phyloP scores from a whole-genome alignment of 2,888 invertebrate species.

The Tenthredo notha region DNA sequence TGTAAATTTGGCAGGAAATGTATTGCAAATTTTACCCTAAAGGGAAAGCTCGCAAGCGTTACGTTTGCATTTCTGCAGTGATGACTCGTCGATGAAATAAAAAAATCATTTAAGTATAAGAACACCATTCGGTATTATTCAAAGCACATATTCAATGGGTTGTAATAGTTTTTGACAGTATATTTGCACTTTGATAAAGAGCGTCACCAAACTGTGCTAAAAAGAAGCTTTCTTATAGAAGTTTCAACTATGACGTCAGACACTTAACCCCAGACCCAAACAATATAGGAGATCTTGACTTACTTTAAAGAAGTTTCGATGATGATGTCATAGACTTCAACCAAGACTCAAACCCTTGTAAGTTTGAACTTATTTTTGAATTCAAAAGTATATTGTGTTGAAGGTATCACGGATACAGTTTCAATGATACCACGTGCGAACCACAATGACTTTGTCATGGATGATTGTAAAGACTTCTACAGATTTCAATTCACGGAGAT shows the following conservation, averaged over 20 bases:
- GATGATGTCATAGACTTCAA: neutral
- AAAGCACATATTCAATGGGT: neutral
- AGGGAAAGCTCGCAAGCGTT: neutral
- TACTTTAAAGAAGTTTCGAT: neutral
- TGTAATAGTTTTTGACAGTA: neutral
- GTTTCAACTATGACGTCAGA: slow-evolving; percentile 12
- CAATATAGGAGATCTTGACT: neutral
- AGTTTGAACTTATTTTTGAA: neutral
- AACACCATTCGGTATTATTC: neutral
- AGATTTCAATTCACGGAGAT: neutral
- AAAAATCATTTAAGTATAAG: neutral
- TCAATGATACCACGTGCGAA: neutral
- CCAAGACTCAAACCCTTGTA: neutral
- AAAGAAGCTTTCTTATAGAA: neutral
- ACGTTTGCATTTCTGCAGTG: neutral
- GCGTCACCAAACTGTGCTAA: neutral
- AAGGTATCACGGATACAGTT: neutral
- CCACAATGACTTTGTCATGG: neutral
- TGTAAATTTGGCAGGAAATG: slow-evolving; percentile 14
- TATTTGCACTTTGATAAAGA: neutral
- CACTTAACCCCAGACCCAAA: neutral
- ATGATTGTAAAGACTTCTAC: neutral
- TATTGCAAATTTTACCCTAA: neutral
- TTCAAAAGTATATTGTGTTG: neutral
- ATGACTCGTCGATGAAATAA: neutral